Evolutionary conservation across 2,888 invertebrate species (phyloP), one percentile per base, ranked within the genome.

Genomic region (Drosophila putrida): DNA sequence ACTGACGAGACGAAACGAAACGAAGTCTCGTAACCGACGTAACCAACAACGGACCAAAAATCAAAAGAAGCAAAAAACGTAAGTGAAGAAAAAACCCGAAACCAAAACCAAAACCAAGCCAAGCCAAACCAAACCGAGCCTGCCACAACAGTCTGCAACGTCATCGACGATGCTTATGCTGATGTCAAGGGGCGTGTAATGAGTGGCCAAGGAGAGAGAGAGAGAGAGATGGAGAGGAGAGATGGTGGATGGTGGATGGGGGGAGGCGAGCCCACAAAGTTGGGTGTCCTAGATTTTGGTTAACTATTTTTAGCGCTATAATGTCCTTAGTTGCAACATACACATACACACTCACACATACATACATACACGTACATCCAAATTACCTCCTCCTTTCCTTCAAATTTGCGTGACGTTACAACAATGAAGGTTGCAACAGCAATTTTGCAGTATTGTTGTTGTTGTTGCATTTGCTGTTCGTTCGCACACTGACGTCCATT

Each of bases 81-180:
- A 20, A 20, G 20, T 20, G 20, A 20, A 28, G 28, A 6, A 33
- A 25, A 41, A 33, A 20, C n/a, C 49, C 51, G 58, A 62, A 47
- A 10, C 9, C 36, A 43, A 46, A 27, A 20, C 1, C 20, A n/a
- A 62, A 47, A 10, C 9, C 36, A 43, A 46, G 20, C 49, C 64
- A 41, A 71, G 35, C 43, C 58, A 62, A 47, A 10, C 9, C 36
- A 43, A 46, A 27, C 49, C 64, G 44, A 71, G 35, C 43, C 58
- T 63, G 31, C 58, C 71, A 13, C 63, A 70, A 50, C 55, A 31
- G 44, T 58, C 57, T 54, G 67, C 65, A 36, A 76, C 75, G 75
- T 76, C 75, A 76, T 73, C 78, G 60, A 69, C 36, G 25, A 43
- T 44, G 54, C 31, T 11, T 9, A 15, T 41, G 54, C 25, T 25